Evolutionary conservation across 2,797 vertebrate genomes (phyloP), one percentile per base, ranked within the genome.

Genomic region (Scolopax bukidnonensis): DNA sequence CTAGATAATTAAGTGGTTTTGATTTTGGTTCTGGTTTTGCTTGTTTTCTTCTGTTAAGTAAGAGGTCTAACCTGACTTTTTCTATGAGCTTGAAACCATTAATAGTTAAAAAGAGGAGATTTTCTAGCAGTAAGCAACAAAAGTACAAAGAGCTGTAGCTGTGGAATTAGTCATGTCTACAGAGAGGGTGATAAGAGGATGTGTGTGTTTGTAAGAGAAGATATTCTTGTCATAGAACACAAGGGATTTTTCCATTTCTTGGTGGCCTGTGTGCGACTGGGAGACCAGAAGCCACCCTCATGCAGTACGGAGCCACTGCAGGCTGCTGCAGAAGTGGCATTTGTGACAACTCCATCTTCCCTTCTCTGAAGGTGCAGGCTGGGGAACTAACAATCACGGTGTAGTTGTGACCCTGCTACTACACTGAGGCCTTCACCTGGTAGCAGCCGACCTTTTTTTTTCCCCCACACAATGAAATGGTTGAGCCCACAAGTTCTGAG

Each of bases 41-140:
- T 11, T 78, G 25, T 60, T 73, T 41, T 74, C 5, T 25, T 85
- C 12, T 75, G 10, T 63, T 65, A 74, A 56, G 9, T 51, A 28
- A 81, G 51, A 84, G 28, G 13, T 67, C n/a, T 89, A 4, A 40
- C 19, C 36, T 79, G 45, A 77, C 18, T 18, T 84, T 21, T 47
- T 78, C 48, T 70, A 11, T 82, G 38, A 87, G 30, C 38, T 40
- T 63, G 70, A 91, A 63, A 20, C 19, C 32, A 81, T 51, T 60
- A 64, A 57, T 25, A 48, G 9, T 59, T 95, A n/a, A 67, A 70
- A 91, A 79, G 28, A 43, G 71, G 57, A 90, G n/a, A n/a, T 87
- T 56, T 43, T 76, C 16, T 73, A 61, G 54, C 47, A 12, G 6
- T 27, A 82, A 75, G 43, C n/a, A 63, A 48, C 4, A 81, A 81